phyloP scores from a whole-genome alignment of 2,888 invertebrate genomes.

The Leptinotarsa peninsularis region DNA sequence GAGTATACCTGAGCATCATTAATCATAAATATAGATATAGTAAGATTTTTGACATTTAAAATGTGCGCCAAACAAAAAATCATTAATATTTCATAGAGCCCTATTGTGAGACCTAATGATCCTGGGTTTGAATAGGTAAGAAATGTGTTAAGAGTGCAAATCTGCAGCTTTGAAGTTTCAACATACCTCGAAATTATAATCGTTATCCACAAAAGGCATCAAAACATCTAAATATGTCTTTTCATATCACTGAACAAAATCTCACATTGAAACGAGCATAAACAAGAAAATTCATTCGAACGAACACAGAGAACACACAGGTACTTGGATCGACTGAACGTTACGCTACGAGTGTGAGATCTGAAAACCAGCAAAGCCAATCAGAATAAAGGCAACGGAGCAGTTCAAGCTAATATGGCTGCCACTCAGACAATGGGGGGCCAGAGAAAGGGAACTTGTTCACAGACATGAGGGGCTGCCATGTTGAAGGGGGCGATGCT shows the following conservation, averaged over 20 bases:
- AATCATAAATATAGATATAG: conserved; percentile 66
- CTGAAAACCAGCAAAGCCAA: conserved; percentile 67
- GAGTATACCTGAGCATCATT: conserved; percentile 63
- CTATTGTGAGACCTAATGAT: conserved; percentile 63
- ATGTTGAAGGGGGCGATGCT: conserved; percentile 58
- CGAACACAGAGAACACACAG: conserved; percentile 55
- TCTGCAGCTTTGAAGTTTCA: conserved; percentile 31
- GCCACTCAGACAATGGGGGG: conserved; percentile 67
- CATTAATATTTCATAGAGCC: conserved; percentile 70
- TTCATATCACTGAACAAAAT: conserved; percentile 54
- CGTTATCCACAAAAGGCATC: conserved; percentile 44
- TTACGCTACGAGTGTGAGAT: conserved; percentile 61
- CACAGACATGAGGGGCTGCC: conserved; percentile 58
- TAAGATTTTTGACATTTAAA: conserved; percentile 65
- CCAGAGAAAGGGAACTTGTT: conserved; percentile 65
- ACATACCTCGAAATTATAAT: conserved; percentile 45
- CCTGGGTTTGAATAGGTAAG: conserved; percentile 50
- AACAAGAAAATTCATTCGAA: conserved; percentile 58
- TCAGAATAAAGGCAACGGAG: conserved; percentile 67
- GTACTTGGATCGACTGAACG: conserved; percentile 56
- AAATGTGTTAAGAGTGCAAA: conserved; percentile 41
- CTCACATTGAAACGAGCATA: conserved; percentile 49
- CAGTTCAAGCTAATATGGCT: conserved; percentile 68
- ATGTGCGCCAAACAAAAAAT: conserved; percentile 65
- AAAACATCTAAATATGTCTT: conserved; percentile 47